Base-by-base conservation (phyloP, 2,888 invertebrate genomes). In the Scaptomyza cyrtandrae region DNA sequence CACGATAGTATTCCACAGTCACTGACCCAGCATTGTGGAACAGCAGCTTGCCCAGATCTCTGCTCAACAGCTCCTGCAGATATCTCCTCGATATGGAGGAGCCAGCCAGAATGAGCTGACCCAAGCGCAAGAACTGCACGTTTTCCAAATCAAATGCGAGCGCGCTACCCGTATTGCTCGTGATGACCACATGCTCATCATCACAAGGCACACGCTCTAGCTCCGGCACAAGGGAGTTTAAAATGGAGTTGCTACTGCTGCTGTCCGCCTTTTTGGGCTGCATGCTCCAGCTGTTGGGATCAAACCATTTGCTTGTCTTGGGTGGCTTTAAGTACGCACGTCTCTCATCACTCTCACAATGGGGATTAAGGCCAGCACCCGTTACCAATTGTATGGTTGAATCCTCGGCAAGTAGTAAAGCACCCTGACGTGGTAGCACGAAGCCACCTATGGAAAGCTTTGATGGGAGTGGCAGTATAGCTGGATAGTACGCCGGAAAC, bases 171-270 rank as follows among this genome's bases (percentile, higher is more conserved):
- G 41, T 16, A 5, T 65, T 62, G 6, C 77, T 75, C 14, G 82
- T 64, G 31, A 92, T 88, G 10, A 88, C 77, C 3, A 90, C 90
- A 7, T 81, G 72, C 64, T 92, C 92, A 70, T 90, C 90, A 31
- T 89, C 90, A 63, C 92, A 92, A 2, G 92, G 92, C 29, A 92
- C 88, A 11, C 84, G 80, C 7, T 91, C 90, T 49, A 91, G 66
- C 39, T 92, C 88, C 0, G 92, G 90, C 14, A 86, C n/a, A 31
- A 45, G 44, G 3, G 48, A 45, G 9, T 19, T 35, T 9, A 41
- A 14, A 1, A 16, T 0, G 14, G 44, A 45, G n/a, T 11, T 31
- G 7, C 13, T 31, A 1, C 11, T 24, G 19, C 41, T 52, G 7
- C 63, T 75, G 29, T 10, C 5, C 9, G 33, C 27, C 7, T 50